phyloP scores from a whole-genome alignment of 2,113 vertebrate species.

The Rhynchopsitta pachyrhyncha region DNA sequence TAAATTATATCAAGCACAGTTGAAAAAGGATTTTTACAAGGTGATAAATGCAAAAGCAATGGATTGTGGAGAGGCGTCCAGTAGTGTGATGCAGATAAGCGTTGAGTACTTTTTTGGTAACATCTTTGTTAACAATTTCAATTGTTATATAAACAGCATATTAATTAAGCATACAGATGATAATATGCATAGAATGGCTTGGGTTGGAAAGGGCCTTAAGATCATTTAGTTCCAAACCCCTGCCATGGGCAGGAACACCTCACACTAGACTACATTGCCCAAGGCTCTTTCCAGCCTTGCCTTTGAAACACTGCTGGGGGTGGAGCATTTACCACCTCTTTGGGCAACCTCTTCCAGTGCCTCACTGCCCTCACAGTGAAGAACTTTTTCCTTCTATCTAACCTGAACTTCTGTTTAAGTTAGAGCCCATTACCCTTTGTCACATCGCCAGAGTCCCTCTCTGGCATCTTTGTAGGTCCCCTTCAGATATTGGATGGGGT shows the following conservation, averaged over 20 bases:
- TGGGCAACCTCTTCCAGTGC: neutral
- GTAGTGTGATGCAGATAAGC: neutral
- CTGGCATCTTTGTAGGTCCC: neutral
- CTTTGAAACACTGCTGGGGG: neutral
- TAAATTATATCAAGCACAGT: neutral
- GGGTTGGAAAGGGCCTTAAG: neutral
- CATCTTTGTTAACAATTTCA: neutral
- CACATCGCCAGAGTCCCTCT: neutral
- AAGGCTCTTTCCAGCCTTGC: neutral
- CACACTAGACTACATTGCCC: neutral
- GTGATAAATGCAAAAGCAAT: neutral
- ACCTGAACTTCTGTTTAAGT: neutral
- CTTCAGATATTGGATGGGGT: neutral
- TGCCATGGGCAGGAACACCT: neutral
- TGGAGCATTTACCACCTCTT: neutral
- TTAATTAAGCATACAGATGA: neutral
- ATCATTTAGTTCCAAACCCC: neutral
- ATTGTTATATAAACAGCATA: neutral
- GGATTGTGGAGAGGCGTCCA: neutral
- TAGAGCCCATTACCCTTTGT: neutral
- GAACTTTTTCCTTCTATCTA: neutral
- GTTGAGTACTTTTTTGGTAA: neutral
- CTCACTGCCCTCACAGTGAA: neutral
- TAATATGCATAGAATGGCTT: neutral
- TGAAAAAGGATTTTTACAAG: neutral